A percentile compares a stretch with the other conserved stretches of the same genome.
Evolutionary conservation across 2,888 invertebrate species (phyloP).

Genomic region (Corbicula japonica): DNA sequence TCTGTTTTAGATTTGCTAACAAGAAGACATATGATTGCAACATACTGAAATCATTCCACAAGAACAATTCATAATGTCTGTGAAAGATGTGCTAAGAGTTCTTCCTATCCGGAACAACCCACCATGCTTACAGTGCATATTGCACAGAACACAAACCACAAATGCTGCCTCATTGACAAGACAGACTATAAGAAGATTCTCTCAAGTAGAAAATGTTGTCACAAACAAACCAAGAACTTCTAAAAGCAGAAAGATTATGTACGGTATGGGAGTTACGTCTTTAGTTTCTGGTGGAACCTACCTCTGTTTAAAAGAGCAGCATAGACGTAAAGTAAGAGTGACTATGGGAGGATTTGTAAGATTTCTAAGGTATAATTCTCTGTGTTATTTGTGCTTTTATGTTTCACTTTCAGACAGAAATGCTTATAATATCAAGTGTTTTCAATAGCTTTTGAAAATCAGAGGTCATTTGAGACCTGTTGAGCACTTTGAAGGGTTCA

Average conservation of each 20-base stretch:
- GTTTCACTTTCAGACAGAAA: too few species aligned
- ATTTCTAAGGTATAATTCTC: conserved; percentile 77
- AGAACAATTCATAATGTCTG: too few species aligned
- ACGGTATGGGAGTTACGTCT: conserved; percentile 49
- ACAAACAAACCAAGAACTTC: conserved; percentile 36
- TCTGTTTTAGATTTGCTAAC: too few species aligned
- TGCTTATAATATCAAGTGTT: too few species aligned
- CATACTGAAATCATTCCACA: too few species aligned
- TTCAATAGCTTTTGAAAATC: too few species aligned
- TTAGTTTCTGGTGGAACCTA: conserved; percentile 69
- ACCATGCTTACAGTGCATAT: conserved; percentile 15
- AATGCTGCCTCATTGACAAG: background rate
- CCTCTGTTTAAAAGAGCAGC: conserved; percentile 66
- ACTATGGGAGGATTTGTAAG: conserved; percentile 79
- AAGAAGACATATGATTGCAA: too few species aligned
- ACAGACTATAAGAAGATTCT: conserved; percentile 1
- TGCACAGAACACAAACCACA: conserved; percentile 5
- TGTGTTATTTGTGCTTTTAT: background rate
- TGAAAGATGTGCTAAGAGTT: too few species aligned
- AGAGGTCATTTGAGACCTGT: too few species aligned
- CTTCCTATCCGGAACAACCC: too few species aligned
- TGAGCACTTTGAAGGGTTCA: too few species aligned
- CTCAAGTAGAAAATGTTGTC: background rate
- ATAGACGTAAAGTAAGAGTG: conserved; percentile 78
- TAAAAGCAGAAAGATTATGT: conserved; percentile 42